A percentile compares a stretch with the other conserved stretches of the same genome.
Conservation (phyloP, 2,113 vertebrate species). For the Stomatorhinus ivindoensis region DNA sequence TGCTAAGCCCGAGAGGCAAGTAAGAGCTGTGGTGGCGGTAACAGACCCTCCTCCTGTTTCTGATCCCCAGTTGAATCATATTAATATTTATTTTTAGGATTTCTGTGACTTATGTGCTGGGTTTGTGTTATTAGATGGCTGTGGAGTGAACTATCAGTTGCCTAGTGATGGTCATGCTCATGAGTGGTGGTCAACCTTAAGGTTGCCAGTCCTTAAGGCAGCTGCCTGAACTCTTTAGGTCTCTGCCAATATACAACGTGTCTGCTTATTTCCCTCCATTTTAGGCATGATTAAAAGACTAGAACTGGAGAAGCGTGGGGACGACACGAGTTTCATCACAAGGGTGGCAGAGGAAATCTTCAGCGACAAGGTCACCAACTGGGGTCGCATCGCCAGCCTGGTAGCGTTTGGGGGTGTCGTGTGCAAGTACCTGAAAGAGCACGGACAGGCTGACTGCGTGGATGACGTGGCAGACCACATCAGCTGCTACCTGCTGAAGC, state of each 20-base stretch:
- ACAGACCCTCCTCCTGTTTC: no score
- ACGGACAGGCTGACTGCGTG: constrained; percentile 54
- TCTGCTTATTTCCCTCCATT: not conserved
- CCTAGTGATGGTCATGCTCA: not conserved
- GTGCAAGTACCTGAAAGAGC: constrained; percentile 60
- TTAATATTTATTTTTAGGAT: not conserved
- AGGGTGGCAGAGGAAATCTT: constrained; percentile 58
- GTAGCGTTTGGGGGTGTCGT: constrained; percentile 71
- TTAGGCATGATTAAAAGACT: constrained; percentile 69
- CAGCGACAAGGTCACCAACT: constrained; percentile 67
- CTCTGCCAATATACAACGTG: not conserved
- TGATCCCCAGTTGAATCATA: not conserved
- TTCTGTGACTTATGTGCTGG: not conserved
- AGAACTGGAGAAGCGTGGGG: constrained; percentile 46
- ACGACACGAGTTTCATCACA: constrained; percentile 50
- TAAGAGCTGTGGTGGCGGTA: not conserved
- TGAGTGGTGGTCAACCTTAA: not conserved
- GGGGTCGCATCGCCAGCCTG: constrained; percentile 71
- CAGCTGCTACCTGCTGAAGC: constrained; percentile 55
- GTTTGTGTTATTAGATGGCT: not conserved
- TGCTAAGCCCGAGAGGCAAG: not conserved
- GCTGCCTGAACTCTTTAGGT: not conserved
- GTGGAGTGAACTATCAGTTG: not conserved
- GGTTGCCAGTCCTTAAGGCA: not conserved
- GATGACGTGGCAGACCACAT: constrained; percentile 51